Evolutionary conservation across 2,113 vertebrate species (phyloP), one percentile per base, ranked within the genome.

Genomic region (Acrocephalus arundinaceus): DNA sequence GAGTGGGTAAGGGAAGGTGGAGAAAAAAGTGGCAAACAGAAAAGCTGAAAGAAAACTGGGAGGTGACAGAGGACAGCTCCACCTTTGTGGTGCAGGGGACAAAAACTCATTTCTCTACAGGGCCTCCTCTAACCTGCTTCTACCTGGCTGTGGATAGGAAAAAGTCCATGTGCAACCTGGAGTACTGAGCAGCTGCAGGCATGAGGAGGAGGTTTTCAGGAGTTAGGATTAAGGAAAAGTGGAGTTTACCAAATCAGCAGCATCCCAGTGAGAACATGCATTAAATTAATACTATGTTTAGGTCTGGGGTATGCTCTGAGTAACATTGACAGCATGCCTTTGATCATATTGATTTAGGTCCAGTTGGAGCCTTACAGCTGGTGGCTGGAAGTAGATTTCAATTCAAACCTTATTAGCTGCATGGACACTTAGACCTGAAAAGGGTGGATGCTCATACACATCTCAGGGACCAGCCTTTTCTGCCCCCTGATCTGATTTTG

Each of bases 31-130:
- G 1, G 30, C 13, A 37, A 68, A 28, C 43, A 76, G 48, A 87
- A 63, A 39, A 85, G 9, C 19, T 35, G 49, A 31, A 31, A 73
- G 13, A 62, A 62, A 84, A 18, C 22, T 24, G 46, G 19, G 33
- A 48, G 20, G 15, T 62, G 63, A 35, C 30, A 79, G 82, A 87
- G 24, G 27, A 75, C 20, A 59, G 9, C 16, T 54, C 14, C 13
- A 77, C 27, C 48, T 89, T 41, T 30, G 2, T 2, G 3, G 16
- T 39, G 12, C 19, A 28, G 35, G 11, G 2, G 7, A 23, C 9
- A 30, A 70, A 41, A 39, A 28, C 18, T 58, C 1, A 2, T 48
- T 89, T 87, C 22, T n/a, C 11, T 54, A 2, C 0, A 0, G 51
- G 51, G 33, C 49, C 48, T 91, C 37, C 62, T 28, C 20, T 71